phyloP scores from a whole-genome alignment of 2,113 vertebrate species.

The Nothocercus nigrocapillus region DNA sequence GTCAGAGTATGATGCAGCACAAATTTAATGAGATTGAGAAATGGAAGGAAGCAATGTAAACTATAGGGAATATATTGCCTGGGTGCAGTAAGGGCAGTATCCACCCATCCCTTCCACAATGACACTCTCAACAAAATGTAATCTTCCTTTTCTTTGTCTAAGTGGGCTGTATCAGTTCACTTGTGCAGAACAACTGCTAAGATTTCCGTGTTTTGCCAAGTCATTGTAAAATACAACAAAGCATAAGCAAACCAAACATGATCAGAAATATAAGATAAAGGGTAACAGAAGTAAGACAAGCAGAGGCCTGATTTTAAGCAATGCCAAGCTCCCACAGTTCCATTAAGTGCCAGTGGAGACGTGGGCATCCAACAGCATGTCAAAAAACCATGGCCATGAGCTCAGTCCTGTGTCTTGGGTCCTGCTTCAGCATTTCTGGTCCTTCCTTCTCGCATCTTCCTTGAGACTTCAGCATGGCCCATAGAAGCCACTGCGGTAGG shows the following conservation, averaged over 20 bases:
- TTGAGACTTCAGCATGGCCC: neutral
- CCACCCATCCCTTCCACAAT: neutral
- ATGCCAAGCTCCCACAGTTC: neutral
- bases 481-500: neutral
- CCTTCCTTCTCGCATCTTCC: neutral
- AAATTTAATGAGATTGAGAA: slow-evolving; percentile 57
- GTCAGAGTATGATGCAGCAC: neutral
- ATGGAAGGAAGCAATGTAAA: neutral
- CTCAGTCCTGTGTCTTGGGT: neutral
- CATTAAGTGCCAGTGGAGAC: neutral
- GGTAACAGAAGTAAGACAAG: neutral
- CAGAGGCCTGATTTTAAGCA: neutral
- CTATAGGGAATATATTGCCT: neutral
- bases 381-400: neutral
- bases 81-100: neutral
- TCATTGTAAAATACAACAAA: neutral
- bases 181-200: neutral
- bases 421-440: neutral
- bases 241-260: neutral
- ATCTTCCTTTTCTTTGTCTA: neutral
- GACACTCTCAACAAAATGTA: neutral
- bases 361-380: accelerated
- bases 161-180: neutral
- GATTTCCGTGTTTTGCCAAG: neutral
- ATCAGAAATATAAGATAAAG: neutral